Base-by-base conservation (phyloP, 2,888 invertebrate genomes). In the Eupithecia exiguata region DNA sequence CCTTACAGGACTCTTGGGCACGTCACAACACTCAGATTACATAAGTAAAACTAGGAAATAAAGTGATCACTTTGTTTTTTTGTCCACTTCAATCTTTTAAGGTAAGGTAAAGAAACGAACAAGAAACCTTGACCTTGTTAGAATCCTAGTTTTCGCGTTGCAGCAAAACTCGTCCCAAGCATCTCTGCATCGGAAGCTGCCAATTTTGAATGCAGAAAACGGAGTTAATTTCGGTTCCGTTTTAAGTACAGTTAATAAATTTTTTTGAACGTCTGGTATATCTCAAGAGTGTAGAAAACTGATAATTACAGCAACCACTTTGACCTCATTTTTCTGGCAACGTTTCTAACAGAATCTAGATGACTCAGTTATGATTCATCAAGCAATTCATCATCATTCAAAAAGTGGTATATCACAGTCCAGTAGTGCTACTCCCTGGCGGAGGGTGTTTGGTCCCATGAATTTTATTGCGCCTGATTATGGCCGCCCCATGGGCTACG, bases 391-490 rank as follows among this genome's bases (percentile, higher is more conserved):
- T 38, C 38, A 9, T 38, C 38, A 38, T 38, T 30, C 30, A 30
- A 4, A 30, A 40, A 21, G 53, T 21, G n/a, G 21, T 18, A 35
- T 62, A 16, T 7, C 18, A 18, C 4, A 35, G 35, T 62, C 62
- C 62, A 35, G 62, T 62, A 16, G 35, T 35, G 7, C 62, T 16
- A 5, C 30, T 9, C 18, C 18, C 35, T 18, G 62, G 62, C 62
- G 6, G 9, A 69, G 66, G 69, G 69, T 61, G 76, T 77, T 74
- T 80, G 81, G 81, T 80, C 82, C 79, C 83, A 84, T 85, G 84
- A 87, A 86, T 88, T 88, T 87, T 87, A 89, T 88, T 87, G 85
- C 84, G 85, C 86, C 87, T 89, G 86, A 89, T 89, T 86, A 88
- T 84, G 61, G 36, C 49, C 66, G 36, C 36, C 63, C 62, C 49